These are phyloP conservation scores for Lytechinus variegatus DNA, from an alignment of 35 echinoderm and acorn worm genomes.

Conservation along the genomic window DNA sequence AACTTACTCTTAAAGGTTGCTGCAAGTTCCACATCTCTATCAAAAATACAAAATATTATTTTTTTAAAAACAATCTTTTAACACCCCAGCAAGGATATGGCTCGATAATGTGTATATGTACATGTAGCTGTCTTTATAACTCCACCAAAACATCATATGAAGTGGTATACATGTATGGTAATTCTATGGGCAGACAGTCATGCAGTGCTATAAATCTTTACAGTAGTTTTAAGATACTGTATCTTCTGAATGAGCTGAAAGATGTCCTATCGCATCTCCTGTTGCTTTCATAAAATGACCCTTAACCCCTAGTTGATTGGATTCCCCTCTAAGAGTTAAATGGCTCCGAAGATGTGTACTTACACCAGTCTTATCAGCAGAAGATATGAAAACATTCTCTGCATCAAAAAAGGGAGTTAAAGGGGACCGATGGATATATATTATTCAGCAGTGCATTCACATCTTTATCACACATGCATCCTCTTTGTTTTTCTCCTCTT, in stretches of 20 bases:
- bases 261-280: background rate
- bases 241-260: background rate
- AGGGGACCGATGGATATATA: background rate
- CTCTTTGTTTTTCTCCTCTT: background rate
- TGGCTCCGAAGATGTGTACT: background rate
- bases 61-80: too few species aligned
- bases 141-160: too few species aligned
- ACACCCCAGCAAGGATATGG: too few species aligned
- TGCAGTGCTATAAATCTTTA: too few species aligned
- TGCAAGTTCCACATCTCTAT: too few species aligned
- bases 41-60: too few species aligned
- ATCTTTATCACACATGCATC: background rate
- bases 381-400: slow-evolving; percentile 11
- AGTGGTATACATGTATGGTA: too few species aligned
- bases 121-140: too few species aligned
- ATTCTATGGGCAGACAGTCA: too few species aligned
- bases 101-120: too few species aligned
- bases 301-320: background rate
- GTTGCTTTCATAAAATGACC: background rate
- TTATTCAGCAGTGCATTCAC: background rate
- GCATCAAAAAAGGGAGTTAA: background rate
- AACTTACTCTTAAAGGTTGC: too few species aligned
- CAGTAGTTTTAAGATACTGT: too few species aligned
- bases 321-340: background rate
- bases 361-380: background rate